Evolutionary conservation across 2,888 invertebrate species (phyloP).

Genomic region (Dasypogon diadema): DNA sequence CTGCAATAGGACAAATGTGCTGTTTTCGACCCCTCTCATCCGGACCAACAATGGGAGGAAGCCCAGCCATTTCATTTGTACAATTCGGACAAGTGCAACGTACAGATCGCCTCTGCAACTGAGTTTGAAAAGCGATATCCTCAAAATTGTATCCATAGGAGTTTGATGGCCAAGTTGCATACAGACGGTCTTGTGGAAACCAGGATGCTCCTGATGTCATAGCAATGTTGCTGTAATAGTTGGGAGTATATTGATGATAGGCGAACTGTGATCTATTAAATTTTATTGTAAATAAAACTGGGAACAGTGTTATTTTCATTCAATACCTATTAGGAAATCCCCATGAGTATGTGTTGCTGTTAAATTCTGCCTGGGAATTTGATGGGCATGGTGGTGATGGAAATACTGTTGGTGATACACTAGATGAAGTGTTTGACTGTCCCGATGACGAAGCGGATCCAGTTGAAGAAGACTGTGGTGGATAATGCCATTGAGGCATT

Average conservation of each 20-base stretch:
- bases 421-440: constrained; percentile 64
- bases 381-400: constrained; percentile 66
- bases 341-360: constrained; percentile 61
- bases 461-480: constrained; percentile 67
- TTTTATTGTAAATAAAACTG: constrained; percentile 3
- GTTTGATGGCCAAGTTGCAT: constrained; percentile 64
- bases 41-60: constrained; percentile 78
- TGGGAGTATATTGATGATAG: constrained; percentile 67
- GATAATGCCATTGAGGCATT: constrained; percentile 61
- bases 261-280: constrained; percentile 65
- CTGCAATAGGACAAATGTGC: constrained; percentile 89
- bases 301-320: not conserved
- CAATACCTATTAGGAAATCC: constrained; percentile 64
- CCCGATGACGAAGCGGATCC: constrained; percentile 66
- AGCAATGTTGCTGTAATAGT: constrained; percentile 66
- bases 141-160: constrained; percentile 62
- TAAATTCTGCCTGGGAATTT: constrained; percentile 61
- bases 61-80: constrained; percentile 81
- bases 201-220: constrained; percentile 64
- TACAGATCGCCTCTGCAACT: constrained; percentile 78
- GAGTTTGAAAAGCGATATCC: constrained; percentile 68
- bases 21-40: constrained; percentile 82
- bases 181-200: constrained; percentile 66
- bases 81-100: constrained; percentile 87
- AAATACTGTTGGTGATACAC: constrained; percentile 66